Evolutionary conservation across 2,113 vertebrate genomes (phyloP).

Genomic region (Diadophis punctatus): DNA sequence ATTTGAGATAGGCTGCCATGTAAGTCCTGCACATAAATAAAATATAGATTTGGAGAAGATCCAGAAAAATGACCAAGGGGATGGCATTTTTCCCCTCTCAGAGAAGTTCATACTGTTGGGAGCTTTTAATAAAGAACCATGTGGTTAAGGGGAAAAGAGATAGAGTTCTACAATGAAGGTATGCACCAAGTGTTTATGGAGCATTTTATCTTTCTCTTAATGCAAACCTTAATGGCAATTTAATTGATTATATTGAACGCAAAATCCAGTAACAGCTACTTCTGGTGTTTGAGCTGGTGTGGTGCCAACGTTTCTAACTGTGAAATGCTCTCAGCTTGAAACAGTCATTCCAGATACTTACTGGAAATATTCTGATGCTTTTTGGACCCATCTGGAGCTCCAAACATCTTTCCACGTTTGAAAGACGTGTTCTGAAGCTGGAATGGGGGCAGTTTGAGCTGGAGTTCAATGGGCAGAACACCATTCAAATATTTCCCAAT

Average conservation of each 20-base stretch:
- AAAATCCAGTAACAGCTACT: background rate
- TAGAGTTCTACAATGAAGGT: background rate
- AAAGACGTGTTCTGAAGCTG: background rate
- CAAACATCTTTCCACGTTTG: background rate
- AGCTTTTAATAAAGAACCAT: background rate
- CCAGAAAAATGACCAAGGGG: background rate
- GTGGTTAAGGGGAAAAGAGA: background rate
- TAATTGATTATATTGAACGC: background rate
- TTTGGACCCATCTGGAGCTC: background rate
- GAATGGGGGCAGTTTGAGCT: background rate
- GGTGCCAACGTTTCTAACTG: background rate
- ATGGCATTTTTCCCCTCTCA: background rate
- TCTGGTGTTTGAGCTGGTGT: background rate
- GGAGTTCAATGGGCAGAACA: background rate
- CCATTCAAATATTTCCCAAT: background rate
- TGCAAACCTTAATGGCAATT: background rate
- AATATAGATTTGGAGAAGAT: background rate
- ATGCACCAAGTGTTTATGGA: background rate
- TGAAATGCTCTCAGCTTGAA: background rate
- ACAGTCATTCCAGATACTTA: background rate
- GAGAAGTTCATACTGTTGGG: background rate
- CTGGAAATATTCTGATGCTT: background rate
- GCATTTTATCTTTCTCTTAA: background rate
- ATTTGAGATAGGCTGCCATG: background rate
- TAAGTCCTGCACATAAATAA: background rate